Evolutionary conservation across 2,888 invertebrate species (phyloP).

Genomic region (Aphrophora alni): DNA sequence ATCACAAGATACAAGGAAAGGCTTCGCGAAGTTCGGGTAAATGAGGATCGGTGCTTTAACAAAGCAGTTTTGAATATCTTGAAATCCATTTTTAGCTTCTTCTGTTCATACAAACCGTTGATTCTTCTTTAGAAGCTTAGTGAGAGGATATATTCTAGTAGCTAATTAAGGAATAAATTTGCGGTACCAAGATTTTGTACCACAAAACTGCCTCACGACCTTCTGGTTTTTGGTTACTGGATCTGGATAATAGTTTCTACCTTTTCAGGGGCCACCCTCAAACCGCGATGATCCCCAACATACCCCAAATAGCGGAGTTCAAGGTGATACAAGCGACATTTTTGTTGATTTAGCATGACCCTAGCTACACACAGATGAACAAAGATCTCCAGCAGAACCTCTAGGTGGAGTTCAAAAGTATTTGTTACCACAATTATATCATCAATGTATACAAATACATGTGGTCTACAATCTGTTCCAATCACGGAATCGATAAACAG

Average conservation of each 20-base stretch:
- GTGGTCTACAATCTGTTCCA: conserved; percentile 41
- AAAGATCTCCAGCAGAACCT: not conserved
- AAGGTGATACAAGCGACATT: conserved; percentile 47
- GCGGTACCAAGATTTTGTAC: conserved; percentile 23
- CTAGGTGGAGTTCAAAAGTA: conserved; percentile 9
- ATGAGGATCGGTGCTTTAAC: conserved; percentile 39
- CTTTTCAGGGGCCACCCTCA: conserved; percentile 38
- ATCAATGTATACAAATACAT: conserved; percentile 43
- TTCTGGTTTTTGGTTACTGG: conserved; percentile 12
- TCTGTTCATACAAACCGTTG: not conserved
- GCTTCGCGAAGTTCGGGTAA: conserved; percentile 41
- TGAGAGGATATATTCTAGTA: not conserved
- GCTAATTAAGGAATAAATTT: conserved; percentile 20
- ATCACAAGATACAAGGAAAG: conserved; percentile 42
- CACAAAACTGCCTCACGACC: conserved; percentile 17
- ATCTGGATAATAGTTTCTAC: not conserved
- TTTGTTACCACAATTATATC: conserved; percentile 37
- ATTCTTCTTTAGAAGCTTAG: not conserved
- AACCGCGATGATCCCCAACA: conserved; percentile 46
- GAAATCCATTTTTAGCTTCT: conserved; percentile 12
- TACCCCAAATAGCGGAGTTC: conserved; percentile 50
- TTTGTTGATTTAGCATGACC: conserved; percentile 25
- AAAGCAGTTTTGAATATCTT: conserved; percentile 14
- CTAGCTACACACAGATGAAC: not conserved
- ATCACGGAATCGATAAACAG: conserved; percentile 44